These are phyloP conservation scores for Cyanoderma ruficeps DNA, from an alignment of 2,113 vertebrate species.

Conservation along the genomic window DNA sequence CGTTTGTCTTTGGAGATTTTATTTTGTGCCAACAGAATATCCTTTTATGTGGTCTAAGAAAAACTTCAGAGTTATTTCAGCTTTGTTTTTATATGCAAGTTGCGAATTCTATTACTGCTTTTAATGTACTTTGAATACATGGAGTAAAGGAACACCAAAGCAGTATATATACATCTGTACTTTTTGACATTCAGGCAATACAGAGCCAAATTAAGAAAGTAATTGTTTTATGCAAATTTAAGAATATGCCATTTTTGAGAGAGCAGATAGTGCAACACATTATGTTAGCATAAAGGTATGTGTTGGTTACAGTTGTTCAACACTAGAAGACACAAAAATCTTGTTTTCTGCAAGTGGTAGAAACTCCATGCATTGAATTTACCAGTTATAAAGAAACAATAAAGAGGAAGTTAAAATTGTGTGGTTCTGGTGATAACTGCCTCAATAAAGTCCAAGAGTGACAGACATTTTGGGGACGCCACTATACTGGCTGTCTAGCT, in stretches of 20 bases:
- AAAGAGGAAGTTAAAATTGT: not conserved
- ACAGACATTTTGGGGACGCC: not conserved
- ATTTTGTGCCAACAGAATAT: not conserved
- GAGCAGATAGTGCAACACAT: not conserved
- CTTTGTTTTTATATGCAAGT: not conserved
- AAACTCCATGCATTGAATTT: not conserved
- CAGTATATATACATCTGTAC: not conserved
- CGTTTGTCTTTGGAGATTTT: not conserved
- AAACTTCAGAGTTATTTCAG: not conserved
- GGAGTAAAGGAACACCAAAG: not conserved
- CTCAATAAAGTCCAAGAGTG: not conserved
- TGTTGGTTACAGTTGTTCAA: not conserved
- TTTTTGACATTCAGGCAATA: not conserved
- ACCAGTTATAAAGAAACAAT: not conserved
- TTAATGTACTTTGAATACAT: not conserved
- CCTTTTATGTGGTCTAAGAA: not conserved
- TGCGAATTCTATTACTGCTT: conserved; percentile 24
- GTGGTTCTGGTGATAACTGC: not conserved
- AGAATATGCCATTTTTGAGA: not conserved
- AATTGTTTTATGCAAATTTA: not conserved
- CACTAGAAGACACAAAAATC: not conserved
- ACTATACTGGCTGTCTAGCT: not conserved
- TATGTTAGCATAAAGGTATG: not conserved
- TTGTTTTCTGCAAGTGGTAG: not conserved
- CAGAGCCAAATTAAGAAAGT: not conserved